These are phyloP conservation scores for Dinoponera quadriceps DNA, from an alignment of 1,140 invertebrate species.

Conservation along the genomic window DNA sequence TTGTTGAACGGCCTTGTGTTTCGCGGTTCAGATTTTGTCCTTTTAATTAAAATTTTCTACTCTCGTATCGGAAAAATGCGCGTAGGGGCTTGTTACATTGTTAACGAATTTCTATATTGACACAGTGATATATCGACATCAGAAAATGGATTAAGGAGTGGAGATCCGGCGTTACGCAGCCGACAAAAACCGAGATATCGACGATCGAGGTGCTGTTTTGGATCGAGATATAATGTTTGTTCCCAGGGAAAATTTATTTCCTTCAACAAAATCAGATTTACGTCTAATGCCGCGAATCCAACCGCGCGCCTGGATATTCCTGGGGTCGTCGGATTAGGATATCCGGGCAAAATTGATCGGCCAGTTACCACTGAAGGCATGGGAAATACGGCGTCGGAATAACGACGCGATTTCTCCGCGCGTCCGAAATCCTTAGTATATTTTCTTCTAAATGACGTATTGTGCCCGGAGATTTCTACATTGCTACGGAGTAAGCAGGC, in stretches of 20 bases:
- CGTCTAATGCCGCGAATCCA: background rate
- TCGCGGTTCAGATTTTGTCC: too few species aligned
- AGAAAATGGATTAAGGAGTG: too few species aligned
- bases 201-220: background rate
- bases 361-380: background rate
- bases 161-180: background rate
- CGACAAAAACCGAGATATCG: background rate
- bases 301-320: background rate
- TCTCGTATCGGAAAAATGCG: too few species aligned
- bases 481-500: background rate
- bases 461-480: conserved; percentile 20
- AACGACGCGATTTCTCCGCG: background rate
- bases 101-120: too few species aligned
- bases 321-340: conserved; percentile 11
- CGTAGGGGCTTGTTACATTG: too few species aligned
- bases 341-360: conserved; percentile 24
- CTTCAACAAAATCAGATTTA: conserved; percentile 19
- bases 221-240: background rate
- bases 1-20: too few species aligned
- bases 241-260: conserved; percentile 40
- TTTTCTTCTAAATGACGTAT: conserved; percentile 12
- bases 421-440: background rate
- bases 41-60: too few species aligned
- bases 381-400: conserved; percentile 24
- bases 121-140: too few species aligned